Conservation (phyloP, 1,140 invertebrate species). For the Drosophila bocqueti region DNA sequence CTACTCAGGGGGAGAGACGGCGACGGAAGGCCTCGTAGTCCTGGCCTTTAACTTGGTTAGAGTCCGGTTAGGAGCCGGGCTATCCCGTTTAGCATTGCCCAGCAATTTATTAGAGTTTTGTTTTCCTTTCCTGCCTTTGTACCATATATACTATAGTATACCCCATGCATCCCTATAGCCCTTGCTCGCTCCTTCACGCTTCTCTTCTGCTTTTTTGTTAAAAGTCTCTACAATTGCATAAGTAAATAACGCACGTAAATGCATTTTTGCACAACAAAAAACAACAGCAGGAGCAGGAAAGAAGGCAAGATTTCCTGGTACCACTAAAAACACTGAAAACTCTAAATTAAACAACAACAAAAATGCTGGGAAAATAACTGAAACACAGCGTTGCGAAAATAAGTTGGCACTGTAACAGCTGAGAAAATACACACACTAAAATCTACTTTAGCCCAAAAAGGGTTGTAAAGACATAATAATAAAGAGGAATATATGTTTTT, state of each 20-base stretch:
- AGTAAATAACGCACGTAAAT: constrained; percentile 80
- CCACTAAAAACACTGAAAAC: constrained; percentile 40
- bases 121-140: constrained; percentile 43
- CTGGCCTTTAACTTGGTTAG: constrained; percentile 71
- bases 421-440: constrained; percentile 17
- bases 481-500: neutral
- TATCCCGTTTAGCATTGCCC: constrained; percentile 66
- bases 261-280: constrained; percentile 59
- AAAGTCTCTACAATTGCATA: constrained; percentile 57
- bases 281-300: constrained; percentile 10
- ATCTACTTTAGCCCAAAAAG: neutral
- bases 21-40: constrained; percentile 6
- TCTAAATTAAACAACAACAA: constrained; percentile 64
- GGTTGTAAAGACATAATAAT: neutral
- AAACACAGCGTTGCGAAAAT: constrained; percentile 19
- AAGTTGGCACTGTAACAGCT: constrained; percentile 18
- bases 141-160: neutral
- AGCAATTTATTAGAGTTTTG: constrained; percentile 76
- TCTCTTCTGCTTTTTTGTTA: constrained; percentile 5
- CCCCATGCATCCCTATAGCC: neutral
- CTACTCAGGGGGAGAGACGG: neutral
- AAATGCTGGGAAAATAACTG: constrained; percentile 19
- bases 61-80: constrained; percentile 57
- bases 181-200: neutral
- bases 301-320: constrained; percentile 22